Evolutionary conservation across 2,113 vertebrate species (phyloP).

Genomic region (Pachyramphus minor): DNA sequence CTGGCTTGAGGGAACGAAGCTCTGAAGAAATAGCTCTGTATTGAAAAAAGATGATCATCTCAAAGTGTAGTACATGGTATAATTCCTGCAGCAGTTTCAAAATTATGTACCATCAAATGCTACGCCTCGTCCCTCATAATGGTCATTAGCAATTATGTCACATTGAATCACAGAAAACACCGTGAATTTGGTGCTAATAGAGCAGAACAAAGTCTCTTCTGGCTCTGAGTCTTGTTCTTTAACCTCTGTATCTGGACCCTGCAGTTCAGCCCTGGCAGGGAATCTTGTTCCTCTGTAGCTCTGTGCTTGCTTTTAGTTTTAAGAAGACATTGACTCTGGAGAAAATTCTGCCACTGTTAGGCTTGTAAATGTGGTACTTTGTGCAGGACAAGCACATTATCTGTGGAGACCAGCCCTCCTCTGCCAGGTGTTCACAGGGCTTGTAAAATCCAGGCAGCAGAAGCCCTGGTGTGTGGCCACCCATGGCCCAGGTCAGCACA

Average conservation of each 20-base stretch:
- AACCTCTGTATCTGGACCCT: not conserved
- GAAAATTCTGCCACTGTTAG: not conserved
- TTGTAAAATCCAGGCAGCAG: not conserved
- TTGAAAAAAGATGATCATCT: not conserved
- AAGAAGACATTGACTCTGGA: not conserved
- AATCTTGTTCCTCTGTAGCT: not conserved
- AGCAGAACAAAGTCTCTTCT: constrained; percentile 8
- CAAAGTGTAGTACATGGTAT: not conserved
- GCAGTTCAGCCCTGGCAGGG: not conserved
- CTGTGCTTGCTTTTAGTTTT: not conserved
- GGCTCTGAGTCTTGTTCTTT: not conserved
- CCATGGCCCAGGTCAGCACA: not conserved
- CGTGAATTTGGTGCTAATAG: not conserved
- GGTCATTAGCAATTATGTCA: constrained; percentile 27
- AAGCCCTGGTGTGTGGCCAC: not conserved
- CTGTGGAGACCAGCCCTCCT: not conserved
- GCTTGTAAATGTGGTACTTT: not conserved
- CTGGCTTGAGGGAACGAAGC: not conserved
- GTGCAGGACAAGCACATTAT: not conserved
- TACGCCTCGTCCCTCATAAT: not conserved
- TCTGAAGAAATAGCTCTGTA: not conserved
- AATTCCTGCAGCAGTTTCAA: constrained; percentile 12
- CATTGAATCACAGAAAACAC: not conserved
- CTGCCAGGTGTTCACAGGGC: not conserved
- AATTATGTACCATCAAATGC: constrained; percentile 1